Evolutionary conservation across 1,140 invertebrate species (phyloP), one percentile per base, ranked within the genome.

Genomic region (Adoxophyes honmai): DNA sequence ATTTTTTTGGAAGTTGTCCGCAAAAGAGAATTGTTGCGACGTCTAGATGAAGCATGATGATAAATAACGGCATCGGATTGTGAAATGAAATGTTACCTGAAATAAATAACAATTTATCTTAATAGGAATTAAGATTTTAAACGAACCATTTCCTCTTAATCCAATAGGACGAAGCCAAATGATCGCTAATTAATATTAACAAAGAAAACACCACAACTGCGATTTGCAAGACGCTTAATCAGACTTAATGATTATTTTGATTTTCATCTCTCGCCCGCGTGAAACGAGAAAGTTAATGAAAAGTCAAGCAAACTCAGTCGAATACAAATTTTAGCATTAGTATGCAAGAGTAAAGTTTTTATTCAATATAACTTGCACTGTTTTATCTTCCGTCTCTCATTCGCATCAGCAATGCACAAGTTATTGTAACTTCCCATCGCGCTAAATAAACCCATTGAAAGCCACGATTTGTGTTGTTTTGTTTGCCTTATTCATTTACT

Each of bases 281-380:
- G 75, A 75, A 79, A 75, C 75, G 78, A 78, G 79, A 71, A 74
- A 79, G 70, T 83, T 82, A 86, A 86, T 86, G 81, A 81, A 79
- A 83, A 83, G 78, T 83, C 75, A 85, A 82, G 75, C 73, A 82
- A 83, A 84, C 78, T 84, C 74, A 75, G 71, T 68, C 75, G 79
- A 86, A 82, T 86, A 84, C 78, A 81, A 86, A 86, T 83, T 84
- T 78, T 68, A 81, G 64, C 76, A 84, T 87, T 87, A 84, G 82
- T 85, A 86, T 87, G 81, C 79, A 84, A 84, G 79, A 84, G 70
- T 68, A 78, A 85, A 83, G 81, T 84, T 84, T 81, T 78, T 79
- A 86, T 86, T 86, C 74, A 79, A 86, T 86, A 84, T 78, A 78
- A 77, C 81, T 82, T 78, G 78, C 76, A 78, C 57, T 76, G 79